A percentile compares a stretch with the other conserved stretches of the same genome.
Conservation (phyloP, 2,888 invertebrate species). For the Ectemnius cavifrons region DNA sequence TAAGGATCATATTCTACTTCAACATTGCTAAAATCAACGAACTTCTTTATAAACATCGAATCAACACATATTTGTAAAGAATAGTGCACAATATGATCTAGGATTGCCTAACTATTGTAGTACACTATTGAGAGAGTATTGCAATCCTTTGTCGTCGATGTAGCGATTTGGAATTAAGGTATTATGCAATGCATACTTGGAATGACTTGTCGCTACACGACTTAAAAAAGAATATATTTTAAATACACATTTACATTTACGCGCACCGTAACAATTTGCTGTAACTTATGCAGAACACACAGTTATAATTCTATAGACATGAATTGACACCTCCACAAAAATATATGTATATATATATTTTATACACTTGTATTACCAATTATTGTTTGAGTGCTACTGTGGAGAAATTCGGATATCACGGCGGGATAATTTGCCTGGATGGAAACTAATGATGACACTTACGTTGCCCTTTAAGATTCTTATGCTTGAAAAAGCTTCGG, state of each 20-base stretch:
- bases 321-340: slow-evolving; percentile 33
- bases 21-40: slow-evolving; percentile 18
- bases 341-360: slow-evolving; percentile 16
- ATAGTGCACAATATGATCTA: no score
- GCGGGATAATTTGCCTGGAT: no score
- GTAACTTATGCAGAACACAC: slow-evolving; percentile 3
- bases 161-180: slow-evolving; percentile 17
- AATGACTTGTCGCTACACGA: slow-evolving; percentile 29
- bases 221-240: slow-evolving; percentile 9
- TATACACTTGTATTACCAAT: slow-evolving; percentile 12
- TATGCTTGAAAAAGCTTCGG: no score
- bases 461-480: no score
- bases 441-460: no score
- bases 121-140: slow-evolving; percentile 14
- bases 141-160: slow-evolving; percentile 12
- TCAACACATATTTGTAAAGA: no score
- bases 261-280: slow-evolving; percentile 18
- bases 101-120: no score
- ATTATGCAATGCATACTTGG: slow-evolving; percentile 18
- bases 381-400: no score
- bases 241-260: slow-evolving; percentile 33
- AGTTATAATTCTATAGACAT: slow-evolving; percentile 24
- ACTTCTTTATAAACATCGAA: not conserved
- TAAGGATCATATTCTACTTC: slow-evolving; percentile 24
- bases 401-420: no score